A percentile compares a stretch with the other conserved stretches of the same genome.
Conservation (phyloP, 2,888 invertebrate species). For the Chrysopilus asiliformis region DNA sequence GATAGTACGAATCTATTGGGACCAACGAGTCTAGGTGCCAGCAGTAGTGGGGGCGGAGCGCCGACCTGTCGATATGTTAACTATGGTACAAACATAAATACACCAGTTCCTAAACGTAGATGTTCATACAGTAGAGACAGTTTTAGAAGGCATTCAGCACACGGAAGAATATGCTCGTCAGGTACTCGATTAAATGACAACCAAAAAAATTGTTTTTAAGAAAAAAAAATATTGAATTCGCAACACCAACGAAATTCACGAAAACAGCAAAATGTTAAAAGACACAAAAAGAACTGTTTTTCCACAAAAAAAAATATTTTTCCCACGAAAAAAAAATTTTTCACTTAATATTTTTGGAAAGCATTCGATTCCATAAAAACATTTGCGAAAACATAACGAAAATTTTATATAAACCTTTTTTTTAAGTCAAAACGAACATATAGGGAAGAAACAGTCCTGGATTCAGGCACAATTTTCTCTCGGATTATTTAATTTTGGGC, state of each 20-base stretch:
- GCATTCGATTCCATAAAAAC: too few species aligned
- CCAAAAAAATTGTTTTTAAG: constrained; percentile 7
- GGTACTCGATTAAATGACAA: constrained; percentile 19
- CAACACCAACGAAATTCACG: constrained; percentile 4
- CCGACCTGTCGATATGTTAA: constrained; percentile 32
- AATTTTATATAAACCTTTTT: too few species aligned
- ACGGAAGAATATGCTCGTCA: constrained; percentile 36
- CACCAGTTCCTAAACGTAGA: constrained; percentile 35
- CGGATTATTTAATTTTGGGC: too few species aligned
- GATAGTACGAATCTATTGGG: constrained; percentile 36
- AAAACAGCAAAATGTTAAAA: constrained; percentile 13
- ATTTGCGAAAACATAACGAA: too few species aligned
- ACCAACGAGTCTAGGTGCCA: constrained; percentile 30
- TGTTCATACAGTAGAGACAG: constrained; percentile 32
- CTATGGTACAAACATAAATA: constrained; percentile 36
- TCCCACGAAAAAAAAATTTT: constrained; percentile 2
- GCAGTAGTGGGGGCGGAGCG: constrained; percentile 28
- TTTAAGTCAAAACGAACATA: too few species aligned
- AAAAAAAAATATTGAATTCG: too few species aligned
- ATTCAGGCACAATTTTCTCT: too few species aligned
- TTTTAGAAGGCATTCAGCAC: constrained; percentile 37
- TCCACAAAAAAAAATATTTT: constrained; percentile 1
- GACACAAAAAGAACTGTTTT: constrained; percentile 6
- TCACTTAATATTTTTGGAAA: constrained; percentile 2
- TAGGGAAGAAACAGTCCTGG: too few species aligned